Conservation (phyloP, 23 tunicate genomes). For the Phallusia fumigata region DNA sequence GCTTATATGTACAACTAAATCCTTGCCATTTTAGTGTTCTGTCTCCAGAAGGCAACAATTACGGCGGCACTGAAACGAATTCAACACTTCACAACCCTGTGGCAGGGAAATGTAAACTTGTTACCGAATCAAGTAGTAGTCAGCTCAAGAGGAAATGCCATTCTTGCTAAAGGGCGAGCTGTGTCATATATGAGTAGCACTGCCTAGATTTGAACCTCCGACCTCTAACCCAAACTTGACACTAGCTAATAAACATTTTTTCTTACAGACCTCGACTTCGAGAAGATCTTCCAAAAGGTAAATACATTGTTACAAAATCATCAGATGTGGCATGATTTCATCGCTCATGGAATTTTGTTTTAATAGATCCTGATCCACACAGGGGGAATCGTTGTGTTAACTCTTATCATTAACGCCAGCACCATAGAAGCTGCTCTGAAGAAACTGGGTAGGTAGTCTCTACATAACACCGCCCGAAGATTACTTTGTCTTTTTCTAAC, state of each 20-base stretch:
- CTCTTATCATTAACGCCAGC: conserved; percentile 80
- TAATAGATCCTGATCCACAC: conserved; percentile 72
- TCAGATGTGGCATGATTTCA: not conserved
- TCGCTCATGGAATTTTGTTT: not conserved
- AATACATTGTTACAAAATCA: not conserved
- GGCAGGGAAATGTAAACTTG: too few relatives aligned
- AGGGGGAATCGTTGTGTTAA: conserved; percentile 76
- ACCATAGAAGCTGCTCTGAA: conserved; percentile 80
- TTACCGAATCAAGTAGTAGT: too few relatives aligned
- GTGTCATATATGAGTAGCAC: too few relatives aligned
- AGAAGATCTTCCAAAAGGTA: conserved; percentile 64
- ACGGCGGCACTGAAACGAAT: not conserved
- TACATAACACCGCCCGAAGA: too few relatives aligned
- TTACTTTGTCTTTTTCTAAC: too few relatives aligned
- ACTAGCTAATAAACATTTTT: not conserved
- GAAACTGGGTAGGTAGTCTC: conserved; percentile 43
- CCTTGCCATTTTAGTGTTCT: too few relatives aligned
- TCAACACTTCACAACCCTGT: not conserved
- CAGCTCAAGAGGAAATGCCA: too few relatives aligned
- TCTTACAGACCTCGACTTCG: conserved; percentile 56
- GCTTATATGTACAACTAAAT: too few relatives aligned
- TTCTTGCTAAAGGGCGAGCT: too few relatives aligned
- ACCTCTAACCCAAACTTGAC: not conserved
- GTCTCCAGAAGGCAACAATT: not conserved
- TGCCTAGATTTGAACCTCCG: too few relatives aligned